Base-by-base conservation (phyloP, 2,113 vertebrate genomes). In the Paralichthys olivaceus region DNA sequence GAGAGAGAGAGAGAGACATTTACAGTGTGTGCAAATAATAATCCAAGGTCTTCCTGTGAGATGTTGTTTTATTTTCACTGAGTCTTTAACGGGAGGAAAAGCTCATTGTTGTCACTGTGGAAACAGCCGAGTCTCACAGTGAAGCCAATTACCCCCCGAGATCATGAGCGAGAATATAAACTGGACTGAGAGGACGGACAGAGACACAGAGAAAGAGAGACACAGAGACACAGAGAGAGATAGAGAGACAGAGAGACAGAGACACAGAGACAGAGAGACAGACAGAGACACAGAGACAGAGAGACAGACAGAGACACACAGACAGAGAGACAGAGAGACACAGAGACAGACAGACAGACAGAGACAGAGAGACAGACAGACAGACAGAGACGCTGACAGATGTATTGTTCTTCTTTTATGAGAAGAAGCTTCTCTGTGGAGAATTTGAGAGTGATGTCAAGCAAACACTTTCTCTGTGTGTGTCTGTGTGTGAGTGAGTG, bases 41-140 rank as follows among this genome's bases (percentile, higher is more conserved):
- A 40, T 25, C 45, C 54, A 40, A 37, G 61, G 63, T 73, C 32
- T 75, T 59, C 29, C 51, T 66, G 54, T 0, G 60, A 73, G 81
- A 28, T 58, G 51, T 56, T 2, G 6, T 51, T 73, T 5, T 43
- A 67, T 47, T 3, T 5, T 40, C 23, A 40, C 9, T 47, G 69
- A 82, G 28, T 12, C 23, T 80, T 79, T 73, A 91, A 88, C 80
- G 77, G 85, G 61, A 90, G 92, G 89, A 91, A 92, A 70, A 77
- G 73, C 67, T 79, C 82, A 85, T 86, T 91, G 91, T 93, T 91
- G 47, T 86, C 29, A 28, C 49, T 14, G 40, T 87, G 89, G 84
- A 91, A 91, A 91, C 54, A 54, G 23, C 26, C 53, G 65, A 80
- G 51, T 22, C 66, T 79, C 49, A 7, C 0, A 74, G 51, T 56